Percentiles rank a stretch among this genome's conserved stretches.
Conservation (phyloP, 2,888 invertebrate genomes). For the Plemyria rubiginata region DNA sequence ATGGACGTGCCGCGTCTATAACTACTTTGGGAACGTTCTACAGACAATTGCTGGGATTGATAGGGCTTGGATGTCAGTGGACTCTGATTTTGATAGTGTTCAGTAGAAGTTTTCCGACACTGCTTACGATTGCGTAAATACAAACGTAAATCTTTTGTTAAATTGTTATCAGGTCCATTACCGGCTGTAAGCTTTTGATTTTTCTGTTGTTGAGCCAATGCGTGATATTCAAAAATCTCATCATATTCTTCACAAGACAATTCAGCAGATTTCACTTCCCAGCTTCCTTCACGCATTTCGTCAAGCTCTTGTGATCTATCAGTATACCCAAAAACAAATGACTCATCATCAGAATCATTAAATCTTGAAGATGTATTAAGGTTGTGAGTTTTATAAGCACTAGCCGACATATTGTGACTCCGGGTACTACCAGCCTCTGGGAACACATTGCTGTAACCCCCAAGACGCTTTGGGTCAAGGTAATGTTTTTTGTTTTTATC, state of each 20-base stretch:
- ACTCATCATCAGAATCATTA: constrained; percentile 3
- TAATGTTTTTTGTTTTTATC: constrained; percentile 4
- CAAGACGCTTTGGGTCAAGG: constrained; percentile 12
- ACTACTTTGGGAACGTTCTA: neutral
- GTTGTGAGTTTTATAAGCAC: neutral
- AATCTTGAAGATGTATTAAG: neutral
- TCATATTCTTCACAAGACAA: constrained; percentile 9
- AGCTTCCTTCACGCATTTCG: neutral
- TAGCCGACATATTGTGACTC: neutral
- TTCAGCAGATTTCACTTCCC: constrained; percentile 1
- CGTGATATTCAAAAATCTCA: constrained; percentile 14
- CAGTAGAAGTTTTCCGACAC: neutral
- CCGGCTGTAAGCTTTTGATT: neutral
- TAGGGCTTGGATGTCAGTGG: neutral
- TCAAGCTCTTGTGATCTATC: neutral
- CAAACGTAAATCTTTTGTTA: constrained; percentile 14
- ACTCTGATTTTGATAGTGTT: neutral
- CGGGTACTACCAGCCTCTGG: neutral
- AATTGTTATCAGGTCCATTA: constrained; percentile 2
- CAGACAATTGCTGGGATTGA: neutral
- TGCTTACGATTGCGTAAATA: constrained; percentile 19
- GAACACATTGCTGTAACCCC: constrained; percentile 18
- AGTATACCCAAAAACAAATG: constrained; percentile 4
- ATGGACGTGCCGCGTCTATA: neutral
- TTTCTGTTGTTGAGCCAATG: neutral